Evolutionary conservation across 30 jellyfish, hydroid and myxozoan species (phyloP).

Genomic region (Aurelia sp.): DNA sequence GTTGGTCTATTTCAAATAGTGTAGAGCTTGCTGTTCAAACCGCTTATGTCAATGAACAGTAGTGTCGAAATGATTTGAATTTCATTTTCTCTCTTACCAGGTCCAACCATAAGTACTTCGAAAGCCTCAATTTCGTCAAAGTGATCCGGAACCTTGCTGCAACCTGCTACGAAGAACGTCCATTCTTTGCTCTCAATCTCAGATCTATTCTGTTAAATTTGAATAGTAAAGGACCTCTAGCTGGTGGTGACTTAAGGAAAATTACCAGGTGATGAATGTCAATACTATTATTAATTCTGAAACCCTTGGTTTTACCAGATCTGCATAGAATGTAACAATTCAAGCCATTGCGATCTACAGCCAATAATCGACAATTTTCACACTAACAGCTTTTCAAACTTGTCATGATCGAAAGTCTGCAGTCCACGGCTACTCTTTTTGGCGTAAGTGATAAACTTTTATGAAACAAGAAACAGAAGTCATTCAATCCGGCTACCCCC

Average conservation of each 20-base stretch:
- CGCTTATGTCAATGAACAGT: too few relatives aligned
- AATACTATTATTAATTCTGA: too few relatives aligned
- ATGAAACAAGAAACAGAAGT: too few relatives aligned
- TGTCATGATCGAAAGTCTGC: neutral
- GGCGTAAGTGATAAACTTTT: too few relatives aligned
- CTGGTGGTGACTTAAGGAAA: conserved; percentile 9
- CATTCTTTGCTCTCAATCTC: conserved; percentile 62
- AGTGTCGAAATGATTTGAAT: too few relatives aligned
- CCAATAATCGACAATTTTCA: too few relatives aligned
- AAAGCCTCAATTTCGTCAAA: conserved; percentile 45
- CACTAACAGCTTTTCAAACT: neutral
- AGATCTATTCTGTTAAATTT: conserved; percentile 66
- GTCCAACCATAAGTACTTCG: conserved; percentile 61
- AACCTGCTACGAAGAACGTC: conserved; percentile 36
- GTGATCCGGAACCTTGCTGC: conserved; percentile 59
- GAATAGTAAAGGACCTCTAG: conserved; percentile 44
- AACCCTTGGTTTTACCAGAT: neutral
- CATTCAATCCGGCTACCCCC: too few relatives aligned
- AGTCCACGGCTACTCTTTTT: neutral
- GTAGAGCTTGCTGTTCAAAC: too few relatives aligned
- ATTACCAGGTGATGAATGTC: neutral
- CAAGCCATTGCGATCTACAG: neutral
- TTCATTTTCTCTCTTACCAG: conserved; percentile 20
- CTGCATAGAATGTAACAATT: neutral
- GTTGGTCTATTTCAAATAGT: too few relatives aligned